Evolutionary conservation across 53 echinoderm and acorn worm genomes (phyloP), one percentile per base, ranked within the genome.

Genomic region (Glandiceps talaboti): DNA sequence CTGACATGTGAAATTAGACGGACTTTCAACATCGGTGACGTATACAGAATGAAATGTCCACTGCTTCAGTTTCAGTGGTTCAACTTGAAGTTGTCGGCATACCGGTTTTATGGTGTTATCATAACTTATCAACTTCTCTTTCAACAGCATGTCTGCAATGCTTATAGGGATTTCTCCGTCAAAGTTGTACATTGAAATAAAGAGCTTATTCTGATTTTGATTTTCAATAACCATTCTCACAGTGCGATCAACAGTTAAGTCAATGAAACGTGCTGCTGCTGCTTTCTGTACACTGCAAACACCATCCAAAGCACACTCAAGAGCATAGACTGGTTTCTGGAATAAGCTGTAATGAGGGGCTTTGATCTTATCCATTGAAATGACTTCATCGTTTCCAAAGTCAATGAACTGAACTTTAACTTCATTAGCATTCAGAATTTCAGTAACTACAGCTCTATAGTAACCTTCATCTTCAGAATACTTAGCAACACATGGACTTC

Each of bases 361-460:
- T 45, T 20, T 45, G 64, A 45, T 45, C 6, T 45, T 45, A 12
- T 45, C 64, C 20, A 20, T 6, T 45, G 64, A 92, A 84, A 74
- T 84, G 85, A 89, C 81, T 32, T 93, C 99, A 1, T 87, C 79
- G 77, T 99, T 99, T 27, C 99, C 99, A 86, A 91, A 99, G 79
- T 99, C 99, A 28, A 99, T 89, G 84, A 99, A 99, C 33, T 87
- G 87, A 64, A 94, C 93, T 33, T 83, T 84, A 81, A 88, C 92
- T 29, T 84, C 73, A 27, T 90, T 79, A 14, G 86, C 32, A 25
- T 86, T 90, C 33, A 88, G 33, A n/a, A 82, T 77, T 73, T 86
- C 84, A 0, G 82, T 81, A 28, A 94, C 88, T 30, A 74, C 32
- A 0, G 85, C 92, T 77, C 94, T 85, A 75, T 94, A 94, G 78